phyloP scores from a whole-genome alignment of 2,888 invertebrate species.

The Fragum fragum region DNA sequence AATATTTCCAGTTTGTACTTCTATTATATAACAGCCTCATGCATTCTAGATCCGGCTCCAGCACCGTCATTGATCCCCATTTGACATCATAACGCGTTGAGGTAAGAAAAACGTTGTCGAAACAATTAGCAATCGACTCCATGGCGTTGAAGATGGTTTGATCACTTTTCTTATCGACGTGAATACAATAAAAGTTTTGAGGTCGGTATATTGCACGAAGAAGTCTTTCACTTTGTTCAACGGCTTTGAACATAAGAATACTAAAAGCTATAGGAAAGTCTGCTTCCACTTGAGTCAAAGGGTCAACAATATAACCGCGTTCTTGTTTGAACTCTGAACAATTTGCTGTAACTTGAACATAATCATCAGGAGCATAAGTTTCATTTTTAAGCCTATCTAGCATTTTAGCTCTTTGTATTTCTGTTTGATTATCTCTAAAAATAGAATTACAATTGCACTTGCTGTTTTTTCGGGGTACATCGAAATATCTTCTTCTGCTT shows the following conservation, averaged over 20 bases:
- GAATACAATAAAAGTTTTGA: slow-evolving; percentile 84
- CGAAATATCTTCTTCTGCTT: slow-evolving; percentile 31
- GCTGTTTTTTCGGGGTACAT: slow-evolving; percentile 13
- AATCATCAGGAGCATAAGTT: slow-evolving; percentile 36
- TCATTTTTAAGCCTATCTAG: slow-evolving; percentile 16
- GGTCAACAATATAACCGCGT: slow-evolving; percentile 64
- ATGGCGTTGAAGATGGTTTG: slow-evolving; percentile 71
- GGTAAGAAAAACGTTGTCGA: slow-evolving; percentile 82
- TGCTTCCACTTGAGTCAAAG: slow-evolving; percentile 73
- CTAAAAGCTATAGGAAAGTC: slow-evolving; percentile 82
- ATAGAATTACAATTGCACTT: slow-evolving; percentile 71
- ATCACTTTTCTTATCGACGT: slow-evolving; percentile 80
- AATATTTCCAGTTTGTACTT: slow-evolving; percentile 82
- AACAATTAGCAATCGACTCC: slow-evolving; percentile 74
- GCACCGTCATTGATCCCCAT: slow-evolving; percentile 82
- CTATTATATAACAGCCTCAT: slow-evolving; percentile 75
- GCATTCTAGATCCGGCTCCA: slow-evolving; percentile 83
- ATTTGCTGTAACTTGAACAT: slow-evolving; percentile 37
- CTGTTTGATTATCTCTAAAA: slow-evolving; percentile 62
- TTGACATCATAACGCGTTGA: slow-evolving; percentile 67
- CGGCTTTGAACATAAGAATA: slow-evolving; percentile 78
- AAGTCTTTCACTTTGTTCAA: slow-evolving; percentile 81
- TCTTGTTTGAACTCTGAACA: slow-evolving; percentile 62
- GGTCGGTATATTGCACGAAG: slow-evolving; percentile 83
- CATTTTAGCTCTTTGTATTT: slow-evolving; percentile 65